Evolutionary conservation across 1,140 invertebrate genomes (phyloP).

Genomic region (Bombus fervidus): DNA sequence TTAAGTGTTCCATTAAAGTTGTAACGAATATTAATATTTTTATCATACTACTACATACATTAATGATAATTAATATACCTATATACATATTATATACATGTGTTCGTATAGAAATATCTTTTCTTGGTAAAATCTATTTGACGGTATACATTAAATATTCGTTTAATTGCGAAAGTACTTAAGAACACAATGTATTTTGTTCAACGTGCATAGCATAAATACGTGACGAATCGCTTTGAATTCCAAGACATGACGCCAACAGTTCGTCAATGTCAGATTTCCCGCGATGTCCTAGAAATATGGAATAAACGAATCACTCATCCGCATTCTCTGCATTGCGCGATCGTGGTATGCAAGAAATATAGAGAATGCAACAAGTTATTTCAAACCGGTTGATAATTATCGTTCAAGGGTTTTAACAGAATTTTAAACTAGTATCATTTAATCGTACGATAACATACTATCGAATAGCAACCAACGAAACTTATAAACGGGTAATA

Average conservation of each 20-base stretch:
- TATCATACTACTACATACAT: not conserved
- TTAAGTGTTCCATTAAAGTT: not conserved
- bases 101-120: not conserved
- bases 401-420: not conserved
- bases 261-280: constrained; percentile 41
- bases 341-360: not conserved
- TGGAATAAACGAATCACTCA: constrained; percentile 18
- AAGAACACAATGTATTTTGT: constrained; percentile 15
- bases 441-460: not conserved
- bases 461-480: not conserved
- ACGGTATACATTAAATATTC: not conserved
- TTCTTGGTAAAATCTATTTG: not conserved
- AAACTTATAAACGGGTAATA: not conserved
- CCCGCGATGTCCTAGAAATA: constrained; percentile 46
- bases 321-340: constrained; percentile 34
- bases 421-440: not conserved
- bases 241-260: constrained; percentile 46
- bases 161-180: constrained; percentile 17
- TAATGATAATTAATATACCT: not conserved
- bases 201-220: constrained; percentile 26
- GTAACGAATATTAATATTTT: not conserved
- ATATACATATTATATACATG: not conserved
- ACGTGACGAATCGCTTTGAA: constrained; percentile 51
- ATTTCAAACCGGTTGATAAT: too few species aligned
- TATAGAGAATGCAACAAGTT: not conserved